Conservation (phyloP, 2,113 vertebrate genomes). For the Gobio gobio region DNA sequence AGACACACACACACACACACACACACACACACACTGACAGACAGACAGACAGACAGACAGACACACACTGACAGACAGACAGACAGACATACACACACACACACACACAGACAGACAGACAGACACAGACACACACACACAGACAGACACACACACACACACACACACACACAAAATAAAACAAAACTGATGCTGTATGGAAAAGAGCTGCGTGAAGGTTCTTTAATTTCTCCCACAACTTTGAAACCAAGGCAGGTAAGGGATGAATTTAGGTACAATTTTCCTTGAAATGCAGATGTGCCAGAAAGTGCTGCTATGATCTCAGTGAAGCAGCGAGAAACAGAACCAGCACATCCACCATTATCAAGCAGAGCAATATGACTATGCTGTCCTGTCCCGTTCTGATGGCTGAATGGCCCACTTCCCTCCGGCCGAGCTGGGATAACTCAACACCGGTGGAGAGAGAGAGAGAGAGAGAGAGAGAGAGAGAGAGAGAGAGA, state of each 20-base stretch:
- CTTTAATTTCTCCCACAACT: not conserved
- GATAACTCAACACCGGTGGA: no score
- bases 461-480: no score
- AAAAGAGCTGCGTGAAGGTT: not conserved
- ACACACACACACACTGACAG: no score
- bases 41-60: no score
- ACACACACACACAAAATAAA: no score
- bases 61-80: no score
- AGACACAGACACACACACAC: no score
- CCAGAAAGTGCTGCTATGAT: not conserved
- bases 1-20: no score
- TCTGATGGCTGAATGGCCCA: conserved; percentile 36
- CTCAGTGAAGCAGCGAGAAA: not conserved
- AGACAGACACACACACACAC: no score
- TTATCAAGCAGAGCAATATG: not conserved
- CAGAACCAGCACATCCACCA: not conserved
- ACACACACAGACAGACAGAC: no score
- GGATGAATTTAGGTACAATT: not conserved
- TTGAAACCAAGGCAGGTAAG: not conserved
- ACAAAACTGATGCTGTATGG: not conserved
- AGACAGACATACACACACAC: no score
- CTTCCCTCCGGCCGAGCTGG: conserved; percentile 17
- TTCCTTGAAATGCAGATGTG: not conserved
- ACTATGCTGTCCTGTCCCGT: not conserved
- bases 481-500: no score